Base-by-base conservation (phyloP, 2,888 invertebrate genomes). In the Cerastis rubricosa region DNA sequence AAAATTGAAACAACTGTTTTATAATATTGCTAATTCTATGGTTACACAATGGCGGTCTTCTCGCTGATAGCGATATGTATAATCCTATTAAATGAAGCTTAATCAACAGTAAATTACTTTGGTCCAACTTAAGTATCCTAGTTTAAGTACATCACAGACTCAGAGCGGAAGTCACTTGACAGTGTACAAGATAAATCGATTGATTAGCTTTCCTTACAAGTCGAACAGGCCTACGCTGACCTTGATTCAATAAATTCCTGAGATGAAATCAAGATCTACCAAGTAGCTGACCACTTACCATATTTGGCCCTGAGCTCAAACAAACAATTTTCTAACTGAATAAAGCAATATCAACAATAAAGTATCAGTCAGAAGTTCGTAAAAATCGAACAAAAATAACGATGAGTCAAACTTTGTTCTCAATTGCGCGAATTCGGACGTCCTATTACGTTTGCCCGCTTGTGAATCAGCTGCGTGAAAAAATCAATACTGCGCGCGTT, bases 391-490 rank as follows among this genome's bases (percentile, higher is more conserved):
- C 89, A 87, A 91, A 93, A 94, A 94, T 94, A 94, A 90, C 90
- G 87, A 91, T 95, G 95, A 95, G 85, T 95, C 94, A 95, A 89
- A 91, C 88, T 87, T 82, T 84, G 88, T 87, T 85, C 84, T 88
- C 79, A 88, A 90, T 94, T 94, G 92, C 94, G 93, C 92, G 94
- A 94, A 94, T 91, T 90, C 89, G 87, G 84, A 87, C 87, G 85
- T 85, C 78, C 80, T 74, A 80, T 84, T 76, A 74, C 74, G 81
- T 80, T 81, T 40, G 82, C 72, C 84, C 84, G 86, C 76, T 81
- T 82, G 90, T 94, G 95, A 95, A 94, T 96, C 96, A 96, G 95
- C 95, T 95, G 95, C 93, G 87, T 73, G 78, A 84, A 93, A 95
- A 95, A 96, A 96, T 96, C 96, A 96, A 96, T 96, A 96, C 93